Percentiles rank a stretch among this genome's conserved stretches.
Evolutionary conservation across 2,888 invertebrate species (phyloP).

Genomic region (Eurois occulta): DNA sequence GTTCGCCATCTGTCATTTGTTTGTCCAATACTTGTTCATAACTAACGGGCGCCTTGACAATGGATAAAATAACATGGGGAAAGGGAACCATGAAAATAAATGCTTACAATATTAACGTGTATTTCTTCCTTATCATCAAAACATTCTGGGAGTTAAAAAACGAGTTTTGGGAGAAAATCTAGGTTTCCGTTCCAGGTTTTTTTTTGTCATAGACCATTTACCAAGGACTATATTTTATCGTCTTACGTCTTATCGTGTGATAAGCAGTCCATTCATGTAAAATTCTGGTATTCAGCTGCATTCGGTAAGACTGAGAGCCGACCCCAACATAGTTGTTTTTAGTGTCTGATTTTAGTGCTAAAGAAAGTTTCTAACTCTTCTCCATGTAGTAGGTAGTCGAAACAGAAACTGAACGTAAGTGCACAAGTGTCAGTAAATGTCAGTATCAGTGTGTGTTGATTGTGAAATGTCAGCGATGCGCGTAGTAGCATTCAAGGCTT

Average conservation of each 20-base stretch:
- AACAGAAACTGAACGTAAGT: slow-evolving; percentile 7
- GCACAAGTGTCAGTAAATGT: slow-evolving; percentile 31
- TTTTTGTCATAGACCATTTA: no score
- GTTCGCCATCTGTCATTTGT: slow-evolving; percentile 27
- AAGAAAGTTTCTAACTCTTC: slow-evolving; percentile 8
- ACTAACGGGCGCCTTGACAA: not conserved
- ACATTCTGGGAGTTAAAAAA: not conserved
- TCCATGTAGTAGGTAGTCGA: not conserved
- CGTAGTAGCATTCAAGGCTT: slow-evolving; percentile 67
- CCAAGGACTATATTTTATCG: not conserved
- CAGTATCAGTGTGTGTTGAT: slow-evolving; percentile 46
- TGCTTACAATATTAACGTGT: not conserved
- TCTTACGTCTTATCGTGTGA: not conserved
- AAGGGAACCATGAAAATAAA: not conserved
- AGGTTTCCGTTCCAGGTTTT: not conserved
- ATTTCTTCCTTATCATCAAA: not conserved
- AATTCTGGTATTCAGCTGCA: not conserved
- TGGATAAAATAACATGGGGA: not conserved
- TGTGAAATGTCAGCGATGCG: slow-evolving; percentile 57
- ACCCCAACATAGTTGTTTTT: not conserved
- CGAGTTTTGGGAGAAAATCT: not conserved
- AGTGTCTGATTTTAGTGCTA: not conserved
- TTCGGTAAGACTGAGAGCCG: not conserved
- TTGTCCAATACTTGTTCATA: slow-evolving; percentile 17
- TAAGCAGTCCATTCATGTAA: not conserved